Conservation (phyloP, 1,140 invertebrate species). For the Mactra quadrangularis region DNA sequence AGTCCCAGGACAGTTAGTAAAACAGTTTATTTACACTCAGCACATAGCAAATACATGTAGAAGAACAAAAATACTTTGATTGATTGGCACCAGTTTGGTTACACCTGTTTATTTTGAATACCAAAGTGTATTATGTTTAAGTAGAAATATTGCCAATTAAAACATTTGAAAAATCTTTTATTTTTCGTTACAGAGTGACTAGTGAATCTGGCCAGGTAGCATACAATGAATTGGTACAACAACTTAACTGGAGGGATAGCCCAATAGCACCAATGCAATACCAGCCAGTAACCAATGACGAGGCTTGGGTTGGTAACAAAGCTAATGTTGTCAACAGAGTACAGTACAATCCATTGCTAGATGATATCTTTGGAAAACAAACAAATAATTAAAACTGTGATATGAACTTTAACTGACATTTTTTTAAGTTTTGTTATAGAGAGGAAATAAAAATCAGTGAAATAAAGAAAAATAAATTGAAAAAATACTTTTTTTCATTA, state of each 20-base stretch:
- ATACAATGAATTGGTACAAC: constrained; percentile 74
- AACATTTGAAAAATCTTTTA: too few species aligned
- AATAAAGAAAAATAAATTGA: too few species aligned
- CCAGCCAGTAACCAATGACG: constrained; percentile 67
- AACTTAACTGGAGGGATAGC: constrained; percentile 79
- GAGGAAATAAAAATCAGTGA: too few species aligned
- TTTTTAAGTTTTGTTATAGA: too few species aligned
- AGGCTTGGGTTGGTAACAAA: constrained; percentile 73
- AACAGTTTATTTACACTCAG: neutral
- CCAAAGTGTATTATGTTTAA: too few species aligned
- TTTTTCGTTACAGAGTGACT: constrained; percentile 66
- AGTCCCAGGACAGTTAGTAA: too few species aligned
- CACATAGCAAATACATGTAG: neutral
- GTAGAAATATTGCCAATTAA: too few species aligned
- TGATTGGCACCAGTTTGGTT: too few species aligned
- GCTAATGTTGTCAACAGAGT: constrained; percentile 67
- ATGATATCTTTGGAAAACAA: constrained; percentile 73
- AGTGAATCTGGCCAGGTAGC: constrained; percentile 70
- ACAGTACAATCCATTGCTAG: constrained; percentile 72
- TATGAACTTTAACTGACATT: too few species aligned
- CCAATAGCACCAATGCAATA: constrained; percentile 77
- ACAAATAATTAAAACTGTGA: constrained; percentile 40
- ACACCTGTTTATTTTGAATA: too few species aligned
- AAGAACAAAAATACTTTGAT: too few species aligned
- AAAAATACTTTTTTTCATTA: too few species aligned